Evolutionary conservation across 2,797 vertebrate species (phyloP).

Genomic region (Rhyacichthys aspro): DNA sequence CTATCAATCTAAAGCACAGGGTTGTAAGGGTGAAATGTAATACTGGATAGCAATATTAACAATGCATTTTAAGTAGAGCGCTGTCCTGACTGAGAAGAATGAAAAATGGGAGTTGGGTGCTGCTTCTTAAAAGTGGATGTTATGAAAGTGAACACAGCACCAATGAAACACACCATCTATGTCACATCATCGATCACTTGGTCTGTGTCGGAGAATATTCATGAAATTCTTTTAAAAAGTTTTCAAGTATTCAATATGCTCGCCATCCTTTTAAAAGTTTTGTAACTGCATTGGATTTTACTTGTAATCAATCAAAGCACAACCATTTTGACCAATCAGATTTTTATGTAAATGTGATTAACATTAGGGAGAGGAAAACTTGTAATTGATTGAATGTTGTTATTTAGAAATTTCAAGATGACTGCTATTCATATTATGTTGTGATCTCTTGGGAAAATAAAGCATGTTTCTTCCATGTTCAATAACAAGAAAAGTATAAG

Average conservation of each 20-base stretch:
- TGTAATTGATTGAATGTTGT: too few relatives aligned
- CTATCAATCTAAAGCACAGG: slow-evolving; percentile 41
- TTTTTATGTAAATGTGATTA: slow-evolving; percentile 3
- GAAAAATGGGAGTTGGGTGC: slow-evolving; percentile 29
- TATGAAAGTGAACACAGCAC: slow-evolving; percentile 14
- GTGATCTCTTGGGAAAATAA: too few relatives aligned
- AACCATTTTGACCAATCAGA: not conserved
- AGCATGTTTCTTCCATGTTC: too few relatives aligned
- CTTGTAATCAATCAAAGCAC: slow-evolving; percentile 14
- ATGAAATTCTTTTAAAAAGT: not conserved
- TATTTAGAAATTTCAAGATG: too few relatives aligned
- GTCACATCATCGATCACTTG: slow-evolving; percentile 27
- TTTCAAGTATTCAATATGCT: not conserved
- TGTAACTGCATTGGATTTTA: not conserved
- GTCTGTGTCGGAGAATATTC: slow-evolving; percentile 13
- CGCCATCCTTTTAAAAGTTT: not conserved
- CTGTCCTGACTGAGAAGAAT: slow-evolving; percentile 28
- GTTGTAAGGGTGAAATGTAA: slow-evolving; percentile 47
- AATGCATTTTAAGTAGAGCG: slow-evolving; percentile 51
- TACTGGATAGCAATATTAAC: slow-evolving; percentile 42
- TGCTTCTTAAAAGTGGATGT: slow-evolving; percentile 12
- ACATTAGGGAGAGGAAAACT: too few relatives aligned
- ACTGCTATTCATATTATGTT: too few relatives aligned
- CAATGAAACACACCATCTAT: slow-evolving; percentile 13
- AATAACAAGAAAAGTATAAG: too few relatives aligned